These are phyloP conservation scores for Siniperca chuatsi DNA, from an alignment of 2,113 vertebrate genomes.

Conservation along the genomic window DNA sequence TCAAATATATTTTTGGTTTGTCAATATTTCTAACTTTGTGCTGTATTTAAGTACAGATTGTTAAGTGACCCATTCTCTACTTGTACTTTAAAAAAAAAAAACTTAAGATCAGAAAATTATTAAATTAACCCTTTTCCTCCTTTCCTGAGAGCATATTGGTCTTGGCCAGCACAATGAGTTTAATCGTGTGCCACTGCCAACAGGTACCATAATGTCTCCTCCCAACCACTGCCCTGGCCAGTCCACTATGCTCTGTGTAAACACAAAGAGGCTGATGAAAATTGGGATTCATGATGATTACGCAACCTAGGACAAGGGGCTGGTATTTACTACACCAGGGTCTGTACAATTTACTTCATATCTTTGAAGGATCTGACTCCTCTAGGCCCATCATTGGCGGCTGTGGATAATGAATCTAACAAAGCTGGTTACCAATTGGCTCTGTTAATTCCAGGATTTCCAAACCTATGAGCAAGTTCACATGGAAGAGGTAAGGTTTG, in stretches of 20 bases:
- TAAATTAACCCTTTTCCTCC: neutral
- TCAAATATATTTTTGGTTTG: neutral
- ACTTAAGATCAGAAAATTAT: neutral
- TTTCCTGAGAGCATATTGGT: neutral
- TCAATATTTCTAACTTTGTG: neutral
- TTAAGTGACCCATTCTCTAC: neutral
- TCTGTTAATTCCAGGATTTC: neutral
- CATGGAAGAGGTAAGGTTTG: neutral
- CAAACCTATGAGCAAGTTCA: neutral
- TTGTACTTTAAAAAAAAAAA: neutral
- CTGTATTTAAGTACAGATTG: neutral
- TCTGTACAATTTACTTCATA: neutral
- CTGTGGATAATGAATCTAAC: neutral
- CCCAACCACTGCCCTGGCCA: neutral
- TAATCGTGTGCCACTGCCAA: neutral
- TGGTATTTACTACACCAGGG: neutral
- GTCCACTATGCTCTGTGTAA: constrained; percentile 1
- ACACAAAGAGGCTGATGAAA: neutral
- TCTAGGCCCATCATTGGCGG: neutral
- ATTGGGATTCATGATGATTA: neutral
- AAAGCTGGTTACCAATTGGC: neutral
- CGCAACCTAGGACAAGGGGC: neutral
- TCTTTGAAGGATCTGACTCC: neutral
- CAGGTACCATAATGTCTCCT: neutral
- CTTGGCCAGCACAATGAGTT: neutral